phyloP scores from a whole-genome alignment of 2,797 vertebrate genomes.

The Danionella dracula region DNA sequence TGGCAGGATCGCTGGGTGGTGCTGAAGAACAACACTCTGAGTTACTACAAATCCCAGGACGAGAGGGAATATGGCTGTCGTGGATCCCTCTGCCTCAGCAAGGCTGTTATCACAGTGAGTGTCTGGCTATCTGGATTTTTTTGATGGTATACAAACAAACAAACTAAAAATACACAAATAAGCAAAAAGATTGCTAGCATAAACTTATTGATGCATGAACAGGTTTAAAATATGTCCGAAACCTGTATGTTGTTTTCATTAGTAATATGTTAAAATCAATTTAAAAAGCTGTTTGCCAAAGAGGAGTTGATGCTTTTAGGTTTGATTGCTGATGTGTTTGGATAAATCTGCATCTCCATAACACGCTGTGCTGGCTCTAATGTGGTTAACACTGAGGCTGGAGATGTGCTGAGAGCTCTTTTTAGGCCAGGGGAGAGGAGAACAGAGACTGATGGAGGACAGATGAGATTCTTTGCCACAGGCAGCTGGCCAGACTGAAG shows the following conservation, averaged over 20 bases:
- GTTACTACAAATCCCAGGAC: constrained; percentile 97
- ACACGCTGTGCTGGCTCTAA: background rate
- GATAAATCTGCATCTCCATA: too few relatives aligned
- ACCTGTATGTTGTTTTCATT: too few relatives aligned
- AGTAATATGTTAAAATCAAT: too few relatives aligned
- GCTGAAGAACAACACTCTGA: constrained; percentile 89
- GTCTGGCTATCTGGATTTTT: background rate
- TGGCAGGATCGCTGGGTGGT: constrained; percentile 98
- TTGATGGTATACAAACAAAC: too few relatives aligned
- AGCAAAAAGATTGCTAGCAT: too few relatives aligned
- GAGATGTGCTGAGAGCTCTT: background rate
- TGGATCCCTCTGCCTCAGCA: constrained; percentile 93
- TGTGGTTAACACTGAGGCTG: background rate
- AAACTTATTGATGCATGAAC: too few relatives aligned
- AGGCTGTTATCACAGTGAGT: constrained; percentile 93
- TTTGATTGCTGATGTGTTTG: too few relatives aligned
- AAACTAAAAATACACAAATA: too few relatives aligned
- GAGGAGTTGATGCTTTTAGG: too few relatives aligned
- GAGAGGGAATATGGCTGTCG: constrained; percentile 94
- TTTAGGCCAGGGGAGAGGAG: background rate
- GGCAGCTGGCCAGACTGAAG: constrained; percentile 20
- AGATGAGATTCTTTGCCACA: background rate
- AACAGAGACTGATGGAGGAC: background rate
- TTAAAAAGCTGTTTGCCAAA: too few relatives aligned
- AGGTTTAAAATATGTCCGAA: too few relatives aligned